Percentiles rank a stretch among this genome's conserved stretches.
phyloP scores from a whole-genome alignment of 23 tunicate genomes.

The Diplosoma virens region DNA sequence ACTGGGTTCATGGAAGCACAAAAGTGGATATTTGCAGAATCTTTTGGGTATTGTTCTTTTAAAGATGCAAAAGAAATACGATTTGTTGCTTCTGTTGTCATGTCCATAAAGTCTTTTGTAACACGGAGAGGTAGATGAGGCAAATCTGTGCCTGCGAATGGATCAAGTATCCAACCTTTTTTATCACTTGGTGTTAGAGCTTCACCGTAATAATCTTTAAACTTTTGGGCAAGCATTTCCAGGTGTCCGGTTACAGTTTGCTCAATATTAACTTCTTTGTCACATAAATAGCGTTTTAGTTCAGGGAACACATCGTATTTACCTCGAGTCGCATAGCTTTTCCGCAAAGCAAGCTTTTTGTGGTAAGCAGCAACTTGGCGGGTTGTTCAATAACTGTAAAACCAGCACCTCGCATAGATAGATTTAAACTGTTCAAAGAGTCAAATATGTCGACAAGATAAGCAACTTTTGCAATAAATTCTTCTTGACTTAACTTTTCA shows the following conservation, averaged over 20 bases:
- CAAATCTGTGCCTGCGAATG: slow-evolving; percentile 33
- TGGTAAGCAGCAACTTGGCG: slow-evolving; percentile 14
- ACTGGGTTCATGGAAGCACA: slow-evolving; percentile 12
- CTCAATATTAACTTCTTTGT: slow-evolving; percentile 9
- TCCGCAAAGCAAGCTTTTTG: slow-evolving; percentile 23
- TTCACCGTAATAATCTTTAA: slow-evolving; percentile 32
- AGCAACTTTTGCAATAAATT: slow-evolving; percentile 46
- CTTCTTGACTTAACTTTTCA: slow-evolving; percentile 40
- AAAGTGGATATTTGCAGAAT: slow-evolving; percentile 27
- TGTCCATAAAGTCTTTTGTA: slow-evolving; percentile 36
- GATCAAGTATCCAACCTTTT: slow-evolving; percentile 44
- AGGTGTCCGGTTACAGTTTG: slow-evolving; percentile 29
- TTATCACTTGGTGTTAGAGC: slow-evolving; percentile 18
- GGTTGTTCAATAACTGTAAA: slow-evolving; percentile 36
- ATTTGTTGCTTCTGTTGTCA: slow-evolving; percentile 31
- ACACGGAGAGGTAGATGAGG: slow-evolving; percentile 45
- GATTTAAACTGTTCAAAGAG: slow-evolving; percentile 36
- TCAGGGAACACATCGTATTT: slow-evolving; percentile 27
- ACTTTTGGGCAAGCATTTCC: slow-evolving; percentile 27
- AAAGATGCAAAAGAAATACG: slow-evolving; percentile 26
- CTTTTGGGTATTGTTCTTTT: slow-evolving; percentile 15
- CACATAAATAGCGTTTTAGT: slow-evolving; percentile 21
- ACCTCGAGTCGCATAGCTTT: slow-evolving; percentile 23
- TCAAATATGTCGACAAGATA: slow-evolving; percentile 56
- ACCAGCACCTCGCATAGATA: slow-evolving; percentile 54